Conservation (phyloP, 2,888 invertebrate genomes). For the Plemyria rubiginata region DNA sequence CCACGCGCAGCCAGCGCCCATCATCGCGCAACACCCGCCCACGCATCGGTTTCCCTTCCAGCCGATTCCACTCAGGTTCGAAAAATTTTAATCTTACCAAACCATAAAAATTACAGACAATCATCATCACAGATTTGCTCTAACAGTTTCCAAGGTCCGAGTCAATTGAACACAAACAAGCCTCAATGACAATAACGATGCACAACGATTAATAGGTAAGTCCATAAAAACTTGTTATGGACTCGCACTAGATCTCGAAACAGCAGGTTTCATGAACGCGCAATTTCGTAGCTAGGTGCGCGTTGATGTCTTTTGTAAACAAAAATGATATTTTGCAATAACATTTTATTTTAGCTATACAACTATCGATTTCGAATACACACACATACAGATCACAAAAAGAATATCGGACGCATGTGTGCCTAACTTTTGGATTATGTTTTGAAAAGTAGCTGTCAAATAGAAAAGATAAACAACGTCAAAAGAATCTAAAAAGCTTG, state of each 20-base stretch:
- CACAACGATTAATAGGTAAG: conserved; percentile 13
- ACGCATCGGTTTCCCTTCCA: conserved; percentile 74
- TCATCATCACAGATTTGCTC: conserved; percentile 3
- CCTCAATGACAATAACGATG: conserved; percentile 17
- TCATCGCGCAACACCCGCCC: conserved; percentile 70
- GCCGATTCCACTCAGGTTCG: conserved; percentile 79
- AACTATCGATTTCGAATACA: background rate
- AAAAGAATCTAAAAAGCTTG: conserved; percentile 28
- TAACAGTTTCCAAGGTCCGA: conserved; percentile 12
- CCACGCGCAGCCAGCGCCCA: conserved; percentile 61
- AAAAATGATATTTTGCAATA: background rate
- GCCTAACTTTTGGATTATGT: background rate
- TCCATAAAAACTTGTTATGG: conserved; percentile 25
- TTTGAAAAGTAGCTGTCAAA: background rate
- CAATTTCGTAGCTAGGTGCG: conserved; percentile 47
- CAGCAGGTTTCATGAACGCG: conserved; percentile 39
- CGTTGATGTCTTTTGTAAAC: conserved; percentile 73
- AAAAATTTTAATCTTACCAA: conserved; percentile 4
- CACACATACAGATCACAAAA: background rate
- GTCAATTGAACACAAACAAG: conserved; percentile 15
- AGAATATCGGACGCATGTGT: background rate
- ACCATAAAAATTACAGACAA: background rate
- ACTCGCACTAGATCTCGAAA: conserved; percentile 36
- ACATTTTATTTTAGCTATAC: background rate
- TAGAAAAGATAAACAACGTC: conserved; percentile 4